Conservation (phyloP, 2,113 vertebrate genomes). For the Nicator chloris region DNA sequence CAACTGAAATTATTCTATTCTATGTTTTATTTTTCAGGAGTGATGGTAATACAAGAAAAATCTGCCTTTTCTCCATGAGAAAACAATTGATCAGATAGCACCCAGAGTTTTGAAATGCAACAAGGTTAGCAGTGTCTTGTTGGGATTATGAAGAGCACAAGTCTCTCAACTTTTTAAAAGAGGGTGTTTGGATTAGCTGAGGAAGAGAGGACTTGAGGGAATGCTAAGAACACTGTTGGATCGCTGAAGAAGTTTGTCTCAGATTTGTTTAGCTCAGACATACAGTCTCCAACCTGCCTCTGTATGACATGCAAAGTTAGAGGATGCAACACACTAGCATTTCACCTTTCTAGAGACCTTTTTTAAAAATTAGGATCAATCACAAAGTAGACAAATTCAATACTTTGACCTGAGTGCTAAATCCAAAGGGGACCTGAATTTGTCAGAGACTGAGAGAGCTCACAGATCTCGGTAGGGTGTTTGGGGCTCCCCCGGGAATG, state of each 20-base stretch:
- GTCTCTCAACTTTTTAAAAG: background rate
- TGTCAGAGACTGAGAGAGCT: background rate
- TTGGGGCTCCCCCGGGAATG: background rate
- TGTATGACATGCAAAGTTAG: background rate
- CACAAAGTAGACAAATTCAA: background rate
- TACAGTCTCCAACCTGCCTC: background rate
- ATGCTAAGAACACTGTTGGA: background rate
- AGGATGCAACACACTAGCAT: background rate
- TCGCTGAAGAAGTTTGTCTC: background rate
- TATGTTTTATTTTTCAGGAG: background rate
- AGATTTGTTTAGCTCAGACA: background rate
- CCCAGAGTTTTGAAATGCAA: background rate
- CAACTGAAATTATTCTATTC: too few relatives aligned
- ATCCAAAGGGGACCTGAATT: background rate
- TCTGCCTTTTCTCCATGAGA: background rate
- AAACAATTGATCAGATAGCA: background rate
- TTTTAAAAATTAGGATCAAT: background rate
- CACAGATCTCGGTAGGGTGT: background rate
- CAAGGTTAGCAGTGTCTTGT: background rate
- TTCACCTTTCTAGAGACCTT: background rate
- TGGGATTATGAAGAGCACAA: background rate
- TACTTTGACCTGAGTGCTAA: background rate
- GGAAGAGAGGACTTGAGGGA: background rate
- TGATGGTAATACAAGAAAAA: background rate
- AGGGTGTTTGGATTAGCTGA: background rate